Percentiles rank a stretch among this genome's conserved stretches.
Conservation (phyloP, 1,140 invertebrate species). For the Zeugodacus cucurbitae region DNA sequence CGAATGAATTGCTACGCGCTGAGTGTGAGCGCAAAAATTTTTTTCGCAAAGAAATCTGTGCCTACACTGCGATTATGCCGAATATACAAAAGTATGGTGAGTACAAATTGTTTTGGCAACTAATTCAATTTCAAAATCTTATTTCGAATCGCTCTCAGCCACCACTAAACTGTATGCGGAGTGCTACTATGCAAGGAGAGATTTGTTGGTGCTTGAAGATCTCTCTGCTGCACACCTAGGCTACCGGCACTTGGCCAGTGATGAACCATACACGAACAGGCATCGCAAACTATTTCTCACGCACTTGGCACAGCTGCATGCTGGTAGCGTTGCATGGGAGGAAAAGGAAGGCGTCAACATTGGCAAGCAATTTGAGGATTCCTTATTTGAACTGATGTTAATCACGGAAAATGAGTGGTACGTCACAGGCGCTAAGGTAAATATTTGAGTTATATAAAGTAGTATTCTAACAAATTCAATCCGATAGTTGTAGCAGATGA, state of each 20-base stretch:
- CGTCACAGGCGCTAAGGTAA: conserved; percentile 53
- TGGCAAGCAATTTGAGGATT: conserved; percentile 57
- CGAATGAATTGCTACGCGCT: conserved; percentile 51
- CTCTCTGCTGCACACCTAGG: conserved; percentile 52
- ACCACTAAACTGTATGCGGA: conserved; percentile 50
- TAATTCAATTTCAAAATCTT: not conserved
- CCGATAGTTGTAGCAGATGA: too few species aligned
- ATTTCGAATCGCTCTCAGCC: not conserved
- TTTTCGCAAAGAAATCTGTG: conserved; percentile 51
- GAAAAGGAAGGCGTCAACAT: conserved; percentile 53
- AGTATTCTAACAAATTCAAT: not conserved
- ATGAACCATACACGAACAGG: conserved; percentile 51
- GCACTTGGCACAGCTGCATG: conserved; percentile 64
- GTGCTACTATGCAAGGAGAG: conserved; percentile 52
- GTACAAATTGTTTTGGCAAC: not conserved
- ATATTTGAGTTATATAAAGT: not conserved
- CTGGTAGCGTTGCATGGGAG: conserved; percentile 63
- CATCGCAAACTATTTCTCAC: conserved; percentile 61
- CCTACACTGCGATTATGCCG: conserved; percentile 53
- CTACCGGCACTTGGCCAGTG: conserved; percentile 46
- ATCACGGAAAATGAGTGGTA: conserved; percentile 52
- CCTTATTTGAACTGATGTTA: conserved; percentile 49
- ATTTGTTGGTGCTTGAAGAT: conserved; percentile 66
- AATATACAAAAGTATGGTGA: conserved; percentile 57
- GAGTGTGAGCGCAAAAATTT: conserved; percentile 60